Evolutionary conservation across 2,888 invertebrate genomes (phyloP).

Genomic region (Mystacides longicornis): DNA sequence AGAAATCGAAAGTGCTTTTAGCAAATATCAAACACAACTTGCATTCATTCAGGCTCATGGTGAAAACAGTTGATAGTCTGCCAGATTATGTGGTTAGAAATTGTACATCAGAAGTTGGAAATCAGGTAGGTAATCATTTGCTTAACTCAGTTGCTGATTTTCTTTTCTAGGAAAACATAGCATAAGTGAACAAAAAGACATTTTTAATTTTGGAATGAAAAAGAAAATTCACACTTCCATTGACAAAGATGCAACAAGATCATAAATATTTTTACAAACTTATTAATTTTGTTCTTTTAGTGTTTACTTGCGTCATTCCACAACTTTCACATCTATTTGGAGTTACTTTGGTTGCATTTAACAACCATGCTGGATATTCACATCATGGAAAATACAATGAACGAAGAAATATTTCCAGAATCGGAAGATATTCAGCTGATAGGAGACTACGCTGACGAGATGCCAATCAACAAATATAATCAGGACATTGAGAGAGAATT

Average conservation of each 20-base stretch:
- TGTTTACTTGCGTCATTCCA: conserved; percentile 41
- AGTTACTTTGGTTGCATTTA: conserved; percentile 41
- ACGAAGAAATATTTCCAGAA: conserved; percentile 20
- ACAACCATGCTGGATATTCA: conserved; percentile 22
- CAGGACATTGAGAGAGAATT: conserved; percentile 25
- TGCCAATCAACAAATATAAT: conserved; percentile 10
- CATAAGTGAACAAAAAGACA: background rate
- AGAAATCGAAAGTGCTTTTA: conserved; percentile 3
- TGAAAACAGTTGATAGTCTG: conserved; percentile 31
- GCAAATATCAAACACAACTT: conserved; percentile 15
- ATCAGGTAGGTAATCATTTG: conserved; percentile 32
- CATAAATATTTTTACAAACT: background rate
- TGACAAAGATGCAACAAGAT: background rate
- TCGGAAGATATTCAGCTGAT: conserved; percentile 24
- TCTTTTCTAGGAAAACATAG: too few relatives aligned
- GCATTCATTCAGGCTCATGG: conserved; percentile 24
- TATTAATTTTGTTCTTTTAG: conserved; percentile 29
- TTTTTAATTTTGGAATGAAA: conserved; percentile 11
- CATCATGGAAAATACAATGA: conserved; percentile 20
- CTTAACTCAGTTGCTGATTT: background rate
- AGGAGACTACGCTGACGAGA: conserved; percentile 27
- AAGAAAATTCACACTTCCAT: conserved; percentile 8
- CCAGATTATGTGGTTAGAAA: conserved; percentile 37
- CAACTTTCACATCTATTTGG: conserved; percentile 42
- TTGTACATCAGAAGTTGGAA: conserved; percentile 35